Conservation (phyloP, 2,797 vertebrate genomes). For the Simalia tracyae region DNA sequence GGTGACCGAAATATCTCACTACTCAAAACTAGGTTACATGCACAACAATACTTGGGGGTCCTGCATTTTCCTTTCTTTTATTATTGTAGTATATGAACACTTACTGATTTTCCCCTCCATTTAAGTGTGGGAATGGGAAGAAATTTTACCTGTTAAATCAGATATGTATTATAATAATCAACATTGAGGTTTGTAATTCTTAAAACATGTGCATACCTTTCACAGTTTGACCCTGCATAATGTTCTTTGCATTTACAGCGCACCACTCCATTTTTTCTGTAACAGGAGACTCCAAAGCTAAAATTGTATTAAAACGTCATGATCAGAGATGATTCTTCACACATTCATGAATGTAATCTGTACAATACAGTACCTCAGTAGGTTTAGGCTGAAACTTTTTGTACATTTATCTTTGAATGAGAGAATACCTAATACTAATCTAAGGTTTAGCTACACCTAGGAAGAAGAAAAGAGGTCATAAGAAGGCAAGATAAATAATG, state of each 20-base stretch:
- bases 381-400: neutral
- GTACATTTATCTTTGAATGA: neutral
- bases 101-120: neutral
- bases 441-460: neutral
- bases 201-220: slow-evolving; percentile 82
- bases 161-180: neutral
- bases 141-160: neutral
- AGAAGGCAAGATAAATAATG: neutral
- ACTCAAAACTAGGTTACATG: neutral
- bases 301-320: slow-evolving; percentile 39
- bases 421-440: neutral
- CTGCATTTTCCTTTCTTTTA: neutral
- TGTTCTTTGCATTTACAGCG: slow-evolving; percentile 90
- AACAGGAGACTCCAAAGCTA: slow-evolving; percentile 91
- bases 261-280: slow-evolving; percentile 77
- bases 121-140: neutral
- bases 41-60: neutral
- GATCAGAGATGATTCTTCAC: slow-evolving; percentile 39
- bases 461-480: neutral
- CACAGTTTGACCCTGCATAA: slow-evolving; percentile 90
- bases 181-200: neutral
- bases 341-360: neutral
- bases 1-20: neutral
- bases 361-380: neutral
- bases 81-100: neutral